Conservation (phyloP, 2,888 invertebrate genomes). For the Protonemura montana region DNA sequence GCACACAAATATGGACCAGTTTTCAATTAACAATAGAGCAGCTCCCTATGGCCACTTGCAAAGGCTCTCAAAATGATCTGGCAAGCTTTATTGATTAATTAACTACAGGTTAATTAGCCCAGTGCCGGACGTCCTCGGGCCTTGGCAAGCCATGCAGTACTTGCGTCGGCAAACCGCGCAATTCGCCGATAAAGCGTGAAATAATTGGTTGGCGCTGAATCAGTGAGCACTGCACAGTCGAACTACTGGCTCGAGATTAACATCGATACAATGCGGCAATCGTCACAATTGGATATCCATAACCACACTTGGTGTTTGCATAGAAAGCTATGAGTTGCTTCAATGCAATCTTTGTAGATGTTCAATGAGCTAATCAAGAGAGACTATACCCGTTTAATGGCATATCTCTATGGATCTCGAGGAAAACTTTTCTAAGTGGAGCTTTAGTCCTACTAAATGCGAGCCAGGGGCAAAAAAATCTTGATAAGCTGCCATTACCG, state of each 20-base stretch:
- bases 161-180: background rate
- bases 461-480: background rate
- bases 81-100: constrained; percentile 12
- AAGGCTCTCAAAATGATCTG: background rate
- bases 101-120: background rate
- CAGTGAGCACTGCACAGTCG: background rate
- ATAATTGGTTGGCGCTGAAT: background rate
- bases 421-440: background rate
- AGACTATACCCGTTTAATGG: background rate
- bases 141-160: background rate
- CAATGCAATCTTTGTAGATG: too few species aligned
- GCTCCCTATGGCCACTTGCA: background rate
- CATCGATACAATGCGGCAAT: background rate
- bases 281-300: background rate
- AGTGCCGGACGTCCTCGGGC: background rate
- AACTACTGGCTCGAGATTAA: background rate
- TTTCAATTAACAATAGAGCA: background rate
- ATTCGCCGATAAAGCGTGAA: background rate
- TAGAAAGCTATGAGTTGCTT: too few species aligned
- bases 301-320: background rate
- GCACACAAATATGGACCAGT: background rate
- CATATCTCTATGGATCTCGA: background rate
- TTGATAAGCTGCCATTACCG: background rate
- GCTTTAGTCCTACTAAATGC: background rate
- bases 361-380: too few species aligned